Evolutionary conservation across 2,888 invertebrate genomes (phyloP), one percentile per base, ranked within the genome.

Genomic region (Orchesellides sinensis): DNA sequence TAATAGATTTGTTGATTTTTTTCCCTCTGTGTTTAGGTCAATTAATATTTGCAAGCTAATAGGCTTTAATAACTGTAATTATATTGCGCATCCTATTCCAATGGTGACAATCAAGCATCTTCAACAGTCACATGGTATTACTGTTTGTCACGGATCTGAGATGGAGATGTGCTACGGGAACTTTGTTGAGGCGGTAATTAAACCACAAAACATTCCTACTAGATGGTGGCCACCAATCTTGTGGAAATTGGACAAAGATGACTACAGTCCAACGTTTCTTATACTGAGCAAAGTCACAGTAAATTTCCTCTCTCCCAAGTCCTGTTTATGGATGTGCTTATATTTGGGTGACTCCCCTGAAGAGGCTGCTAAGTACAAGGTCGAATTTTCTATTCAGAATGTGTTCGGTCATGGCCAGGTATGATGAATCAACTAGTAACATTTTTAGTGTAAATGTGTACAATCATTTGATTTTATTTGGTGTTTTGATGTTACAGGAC

Each of bases 1-100:
- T 10, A 47, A 47, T n/a, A n/a, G n/a, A n/a, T 47, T 47, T 47
- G 6, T 10, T 4, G 14, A 3, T 19, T 2, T 40, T 12, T 21
- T 21, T 54, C 23, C 35, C 4, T 3, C 14, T 4, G 4, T n/a
- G n/a, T n/a, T n/a, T 5, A 66, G 47, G 17, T 23, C 47, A 8
- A 14, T 47, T 47, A 14, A 66, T n/a, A 14, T 66, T 14, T 66
- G 66, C 47, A 66, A 66, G 25, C 10, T 66, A 6, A 45, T 66
- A 25, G 66, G 66, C 19, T 47, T n/a, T 21, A 2, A 3, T n/a
- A 19, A 25, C n/a, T 66, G 66, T 25, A n/a, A 19, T 12, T 47
- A 14, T 17, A 23, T 12, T 27, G 35, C 35, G 4, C 54, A 19
- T 21, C 5, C 6, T 5, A 54, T 54, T 6, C 23, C 54, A 21